These are phyloP conservation scores for Pseudonaja textilis DNA, from an alignment of 2,113 vertebrate species.

Conservation along the genomic window DNA sequence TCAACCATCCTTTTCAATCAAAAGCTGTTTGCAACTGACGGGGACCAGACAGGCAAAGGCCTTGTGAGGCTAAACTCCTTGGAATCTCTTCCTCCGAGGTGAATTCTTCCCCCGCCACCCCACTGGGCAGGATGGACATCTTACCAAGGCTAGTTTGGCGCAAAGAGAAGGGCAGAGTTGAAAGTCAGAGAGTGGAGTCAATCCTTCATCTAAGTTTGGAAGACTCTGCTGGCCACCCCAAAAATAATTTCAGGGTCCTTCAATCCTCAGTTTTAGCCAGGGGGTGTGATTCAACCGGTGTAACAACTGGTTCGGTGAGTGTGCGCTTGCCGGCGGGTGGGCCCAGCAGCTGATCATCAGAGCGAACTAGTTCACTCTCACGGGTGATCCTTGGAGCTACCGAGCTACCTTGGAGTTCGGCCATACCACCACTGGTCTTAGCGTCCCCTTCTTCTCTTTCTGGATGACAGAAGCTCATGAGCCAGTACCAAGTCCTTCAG, in stretches of 20 bases:
- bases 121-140: not conserved
- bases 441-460: not conserved
- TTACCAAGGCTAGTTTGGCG: too few species aligned
- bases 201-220: not conserved
- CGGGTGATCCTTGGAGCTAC: too few species aligned
- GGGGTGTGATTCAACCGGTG: too few species aligned
- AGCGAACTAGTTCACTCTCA: too few species aligned
- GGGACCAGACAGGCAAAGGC: not conserved
- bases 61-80: not conserved
- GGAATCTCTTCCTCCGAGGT: not conserved
- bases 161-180: not conserved
- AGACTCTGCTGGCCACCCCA: not conserved
- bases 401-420: too few species aligned
- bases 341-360: too few species aligned
- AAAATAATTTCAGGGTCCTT: not conserved
- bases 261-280: too few species aligned
- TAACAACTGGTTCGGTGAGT: too few species aligned
- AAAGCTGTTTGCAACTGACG: not conserved
- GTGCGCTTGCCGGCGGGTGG: too few species aligned
- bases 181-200: not conserved
- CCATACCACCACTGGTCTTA: too few species aligned
- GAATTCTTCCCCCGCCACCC: not conserved
- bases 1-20: not conserved
- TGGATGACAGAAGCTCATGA: conserved; percentile 71
- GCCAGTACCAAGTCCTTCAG: conserved; percentile 74